Evolutionary conservation across 2,888 invertebrate genomes (phyloP), one percentile per base, ranked within the genome.

Genomic region (Apoda limacodes): DNA sequence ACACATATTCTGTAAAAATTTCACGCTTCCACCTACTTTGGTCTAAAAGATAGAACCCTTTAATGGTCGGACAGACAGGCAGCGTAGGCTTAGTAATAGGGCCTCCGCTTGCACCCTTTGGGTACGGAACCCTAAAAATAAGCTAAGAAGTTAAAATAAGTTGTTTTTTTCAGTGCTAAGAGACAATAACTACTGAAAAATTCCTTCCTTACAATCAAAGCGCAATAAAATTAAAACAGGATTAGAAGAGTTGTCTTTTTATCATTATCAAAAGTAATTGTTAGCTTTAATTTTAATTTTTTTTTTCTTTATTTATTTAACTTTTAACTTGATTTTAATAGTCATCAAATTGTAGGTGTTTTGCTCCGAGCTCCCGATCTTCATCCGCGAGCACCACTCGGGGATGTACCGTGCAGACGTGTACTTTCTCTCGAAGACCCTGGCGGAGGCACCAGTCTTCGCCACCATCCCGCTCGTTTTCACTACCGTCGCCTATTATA

Each of bases 391-490:
- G 60, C 89, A 95, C 51, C 86, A 88, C 39, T 93, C 92, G 55
- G 94, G 94, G 21, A 90, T 97, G 85, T 97, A 98, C 54, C 83
- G 95, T 28, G 90, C 92, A 0, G 93, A 93, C 49, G 89, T 95
- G 0, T 97, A 96, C 65, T 97, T 94, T 68, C 60, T 97, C 13
- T 90, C 93, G 32, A 97, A 96, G 76, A 94, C 93, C 1, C 52
- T 95, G 21, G 93, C 94, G 0, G 97, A 98, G 55, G 75, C 92
- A 1, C 97, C 97, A 0, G 84, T 95, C 24, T 95, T 95, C 56
- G 82, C 93, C 1, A 82, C 88, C 4, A 87, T 95, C 21, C 95
- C 97, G 0, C 57, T 92, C 5, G 72, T 95, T 3, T 96, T 95
- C 65, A 90, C 90, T 1, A 74, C 86, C 2, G 87, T 95, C 31